These are phyloP conservation scores for Cheilosia grossa DNA, from an alignment of 2,888 invertebrate genomes.

Conservation along the genomic window DNA sequence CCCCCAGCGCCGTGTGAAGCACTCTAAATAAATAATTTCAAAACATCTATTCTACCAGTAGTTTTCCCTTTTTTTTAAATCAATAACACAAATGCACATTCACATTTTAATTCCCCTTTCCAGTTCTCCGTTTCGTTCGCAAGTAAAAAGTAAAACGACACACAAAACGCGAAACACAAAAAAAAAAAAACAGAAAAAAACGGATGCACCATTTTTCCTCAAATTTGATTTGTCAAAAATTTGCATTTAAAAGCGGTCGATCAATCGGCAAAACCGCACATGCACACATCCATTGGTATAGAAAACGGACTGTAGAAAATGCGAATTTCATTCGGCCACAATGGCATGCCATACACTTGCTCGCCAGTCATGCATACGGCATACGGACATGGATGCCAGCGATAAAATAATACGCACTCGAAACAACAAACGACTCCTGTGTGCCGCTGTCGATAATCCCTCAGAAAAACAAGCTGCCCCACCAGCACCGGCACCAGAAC, in stretches of 20 bases:
- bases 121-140: slow-evolving; percentile 19
- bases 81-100: slow-evolving; percentile 21
- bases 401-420: slow-evolving; percentile 73
- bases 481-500: slow-evolving; percentile 30
- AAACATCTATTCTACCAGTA: slow-evolving; percentile 1
- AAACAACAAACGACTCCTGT: slow-evolving; percentile 60
- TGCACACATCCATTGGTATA: not conserved
- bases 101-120: slow-evolving; percentile 26
- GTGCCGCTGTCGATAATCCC: slow-evolving; percentile 64
- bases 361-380: slow-evolving; percentile 56
- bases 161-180: too few species aligned
- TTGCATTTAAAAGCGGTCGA: slow-evolving; percentile 71
- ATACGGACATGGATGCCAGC: slow-evolving; percentile 39
- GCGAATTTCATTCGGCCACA: slow-evolving; percentile 61
- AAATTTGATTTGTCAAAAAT: slow-evolving; percentile 73
- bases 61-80: slow-evolving; percentile 11
- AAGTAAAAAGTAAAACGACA: slow-evolving; percentile 4
- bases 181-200: slow-evolving; percentile 9
- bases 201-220: slow-evolving; percentile 40
- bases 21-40: slow-evolving; percentile 54
- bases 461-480: slow-evolving; percentile 57
- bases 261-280: slow-evolving; percentile 35
- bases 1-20: not conserved
- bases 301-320: slow-evolving; percentile 37
- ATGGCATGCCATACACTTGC: slow-evolving; percentile 56